Evolutionary conservation across 2,888 invertebrate species (phyloP).

Genomic region (Platynereis dumerilii): DNA sequence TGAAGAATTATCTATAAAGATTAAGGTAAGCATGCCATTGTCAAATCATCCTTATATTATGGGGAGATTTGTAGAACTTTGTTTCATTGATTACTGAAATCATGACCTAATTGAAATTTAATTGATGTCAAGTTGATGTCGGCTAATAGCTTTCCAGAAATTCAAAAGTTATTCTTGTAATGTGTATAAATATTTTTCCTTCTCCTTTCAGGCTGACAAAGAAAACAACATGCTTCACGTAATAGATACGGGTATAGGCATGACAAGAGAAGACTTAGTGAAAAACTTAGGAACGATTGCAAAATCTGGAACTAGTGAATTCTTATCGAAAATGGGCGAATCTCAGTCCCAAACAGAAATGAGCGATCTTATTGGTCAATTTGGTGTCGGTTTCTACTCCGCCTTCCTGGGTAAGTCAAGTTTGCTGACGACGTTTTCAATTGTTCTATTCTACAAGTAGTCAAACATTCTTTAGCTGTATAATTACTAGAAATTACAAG

Average conservation of each 20-base stretch:
- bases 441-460: too few species aligned
- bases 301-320: conserved; percentile 96
- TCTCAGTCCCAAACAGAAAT: conserved; percentile 69
- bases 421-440: too few species aligned
- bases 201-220: conserved; percentile 75
- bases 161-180: too few species aligned
- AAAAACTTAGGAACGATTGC: conserved; percentile 98
- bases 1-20: conserved; percentile 85
- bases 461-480: too few species aligned
- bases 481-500: too few species aligned
- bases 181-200: background rate
- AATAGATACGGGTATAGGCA: conserved; percentile 96
- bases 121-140: too few species aligned
- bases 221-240: conserved; percentile 90
- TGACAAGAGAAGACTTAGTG: conserved; percentile 92
- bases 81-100: too few species aligned
- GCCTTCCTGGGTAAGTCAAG: conserved; percentile 75
- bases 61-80: background rate
- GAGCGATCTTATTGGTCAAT: conserved; percentile 98
- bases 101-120: too few species aligned
- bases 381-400: conserved; percentile 99
- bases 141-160: too few species aligned
- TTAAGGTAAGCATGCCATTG: conserved; percentile 69
- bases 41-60: background rate
- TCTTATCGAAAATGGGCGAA: conserved; percentile 82